Evolutionary conservation across 1,140 invertebrate genomes (phyloP), one percentile per base, ranked within the genome.

Genomic region (Propsilocerus akamusi): DNA sequence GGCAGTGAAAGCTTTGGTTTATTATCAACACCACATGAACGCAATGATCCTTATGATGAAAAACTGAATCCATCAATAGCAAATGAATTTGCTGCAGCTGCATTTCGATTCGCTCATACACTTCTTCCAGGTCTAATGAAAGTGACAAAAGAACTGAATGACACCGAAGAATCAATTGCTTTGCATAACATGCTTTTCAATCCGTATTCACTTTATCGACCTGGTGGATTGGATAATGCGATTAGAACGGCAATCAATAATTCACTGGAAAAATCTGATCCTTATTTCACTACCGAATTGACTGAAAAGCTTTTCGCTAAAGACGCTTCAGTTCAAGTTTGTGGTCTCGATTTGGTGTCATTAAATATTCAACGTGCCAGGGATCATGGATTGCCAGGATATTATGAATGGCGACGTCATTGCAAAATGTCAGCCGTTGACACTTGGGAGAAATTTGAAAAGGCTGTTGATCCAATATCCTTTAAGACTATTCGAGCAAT

Each of bases 81-180:
- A 1, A 97, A 97, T 67, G 80, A 78, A 57, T 99, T 99, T 71
- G 84, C 94, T 0, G 74, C 88, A 0, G 81, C 92, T 3, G 91
- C 84, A 1, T 93, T 89, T 58, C 69, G 90, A 50, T 97, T 97
- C 60, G 93, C 90, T 0, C 93, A 97, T 58, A 90, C 86, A 0
- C 62, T 92, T 4, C 62, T 92, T 49, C 78, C 81, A 55, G 73
- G 76, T 10, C 62, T 88, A 49, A 80, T 89, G 56, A 81, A 77
- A 61, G 65, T 78, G 41, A 72, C 77, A 0, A 69, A 75, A 48
- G 65, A 71, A 1, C 62, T 71, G 23, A 72, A 72, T 0, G 73
- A 71, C 22, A 78, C 73, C 23, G 66, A 75, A 0, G 76, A 80
- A 51, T 81, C 78, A 56, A 63, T 82, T 5, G 78, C 84, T 56